These are phyloP conservation scores for Agapetus fuscipes DNA, from an alignment of 2,888 invertebrate species.

Conservation along the genomic window DNA sequence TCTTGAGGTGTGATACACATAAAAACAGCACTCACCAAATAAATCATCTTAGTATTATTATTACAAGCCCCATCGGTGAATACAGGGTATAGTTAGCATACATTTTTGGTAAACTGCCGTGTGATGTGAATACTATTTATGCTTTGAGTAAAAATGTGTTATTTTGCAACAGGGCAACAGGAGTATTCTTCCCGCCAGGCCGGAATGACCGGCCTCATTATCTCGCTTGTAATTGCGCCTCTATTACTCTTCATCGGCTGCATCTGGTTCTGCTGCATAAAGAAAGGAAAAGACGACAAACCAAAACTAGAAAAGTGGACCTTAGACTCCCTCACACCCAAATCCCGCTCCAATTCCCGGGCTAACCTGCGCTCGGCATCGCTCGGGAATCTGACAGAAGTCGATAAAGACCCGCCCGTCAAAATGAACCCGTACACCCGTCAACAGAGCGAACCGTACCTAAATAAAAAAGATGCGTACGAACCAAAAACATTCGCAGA, in stretches of 20 bases:
- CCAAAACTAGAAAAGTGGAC: slow-evolving; percentile 33
- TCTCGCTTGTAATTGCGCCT: slow-evolving; percentile 63
- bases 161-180: slow-evolving; percentile 46
- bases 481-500: slow-evolving; percentile 23
- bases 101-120: too few species aligned
- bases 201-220: slow-evolving; percentile 64
- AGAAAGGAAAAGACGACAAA: slow-evolving; percentile 29
- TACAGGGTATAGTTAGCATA: too few species aligned
- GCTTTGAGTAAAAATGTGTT: slow-evolving; percentile 5
- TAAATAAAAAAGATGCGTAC: slow-evolving; percentile 27
- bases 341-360: slow-evolving; percentile 50
- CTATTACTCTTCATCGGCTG: slow-evolving; percentile 47
- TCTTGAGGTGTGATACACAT: too few species aligned
- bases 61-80: too few species aligned
- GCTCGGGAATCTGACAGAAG: slow-evolving; percentile 45
- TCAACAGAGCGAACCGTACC: slow-evolving; percentile 32
- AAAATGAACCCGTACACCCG: slow-evolving; percentile 25
- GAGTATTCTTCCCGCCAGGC: slow-evolving; percentile 61
- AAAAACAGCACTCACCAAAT: too few species aligned
- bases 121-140: too few species aligned
- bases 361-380: slow-evolving; percentile 45
- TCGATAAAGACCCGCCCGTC: slow-evolving; percentile 28
- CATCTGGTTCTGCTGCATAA: slow-evolving; percentile 54
- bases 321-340: slow-evolving; percentile 43
- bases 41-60: too few species aligned